Conservation (phyloP, 2,888 invertebrate species). For the Itoplectis maculator region DNA sequence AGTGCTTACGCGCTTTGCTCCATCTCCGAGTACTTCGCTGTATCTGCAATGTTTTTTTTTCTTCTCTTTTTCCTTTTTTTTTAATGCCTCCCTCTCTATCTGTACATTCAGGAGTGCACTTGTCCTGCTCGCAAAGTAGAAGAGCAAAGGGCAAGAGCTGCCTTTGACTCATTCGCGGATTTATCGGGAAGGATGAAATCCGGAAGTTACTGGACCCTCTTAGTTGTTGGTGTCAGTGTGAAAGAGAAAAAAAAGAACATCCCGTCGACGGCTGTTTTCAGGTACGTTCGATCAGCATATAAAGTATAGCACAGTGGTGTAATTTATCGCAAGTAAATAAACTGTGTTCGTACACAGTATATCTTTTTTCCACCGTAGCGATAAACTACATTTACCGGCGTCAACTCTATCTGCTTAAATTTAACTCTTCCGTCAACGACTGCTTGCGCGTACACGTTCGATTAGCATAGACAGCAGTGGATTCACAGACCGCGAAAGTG, state of each 20-base stretch:
- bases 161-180: constrained; percentile 56
- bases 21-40: constrained; percentile 32
- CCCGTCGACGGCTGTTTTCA: no score
- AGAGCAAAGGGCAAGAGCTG: constrained; percentile 45
- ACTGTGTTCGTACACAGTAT: not conserved
- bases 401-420: not conserved
- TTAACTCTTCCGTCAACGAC: not conserved
- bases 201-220: no score
- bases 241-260: constrained; percentile 14
- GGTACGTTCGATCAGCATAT: no score
- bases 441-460: no score
- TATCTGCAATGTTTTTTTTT: not conserved
- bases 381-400: not conserved
- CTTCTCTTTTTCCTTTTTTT: not conserved
- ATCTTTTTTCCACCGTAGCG: not conserved
- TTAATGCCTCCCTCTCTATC: constrained; percentile 2
- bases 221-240: no score
- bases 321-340: no score
- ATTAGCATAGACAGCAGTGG: constrained; percentile 5
- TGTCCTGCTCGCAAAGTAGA: constrained; percentile 52
- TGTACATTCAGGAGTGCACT: constrained; percentile 52
- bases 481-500: not conserved
- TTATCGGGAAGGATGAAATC: constrained; percentile 21
- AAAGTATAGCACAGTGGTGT: no score
- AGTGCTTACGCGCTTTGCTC: constrained; percentile 46